A percentile compares a stretch with the other conserved stretches of the same genome.
Conservation (phyloP, 2,113 vertebrate species). For the Mionectes macconnelli region DNA sequence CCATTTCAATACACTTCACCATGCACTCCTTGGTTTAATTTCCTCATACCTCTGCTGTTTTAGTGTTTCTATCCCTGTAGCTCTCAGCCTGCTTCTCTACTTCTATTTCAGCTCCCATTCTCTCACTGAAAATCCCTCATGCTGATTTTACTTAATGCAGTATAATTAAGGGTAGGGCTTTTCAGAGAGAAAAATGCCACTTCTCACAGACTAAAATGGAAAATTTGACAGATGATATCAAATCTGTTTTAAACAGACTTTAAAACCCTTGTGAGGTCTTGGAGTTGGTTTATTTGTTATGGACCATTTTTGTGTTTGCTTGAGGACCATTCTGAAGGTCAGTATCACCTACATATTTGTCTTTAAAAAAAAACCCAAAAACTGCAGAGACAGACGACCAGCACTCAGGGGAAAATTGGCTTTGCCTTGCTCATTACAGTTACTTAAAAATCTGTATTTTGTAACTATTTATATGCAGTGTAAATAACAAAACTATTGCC, state of each 20-base stretch:
- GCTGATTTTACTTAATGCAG: slow-evolving; percentile 41
- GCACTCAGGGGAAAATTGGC: not conserved
- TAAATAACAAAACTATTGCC: not conserved
- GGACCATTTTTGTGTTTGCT: not conserved
- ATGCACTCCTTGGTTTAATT: not conserved
- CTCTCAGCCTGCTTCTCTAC: slow-evolving; percentile 10
- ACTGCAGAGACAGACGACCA: not conserved
- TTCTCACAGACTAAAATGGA: not conserved
- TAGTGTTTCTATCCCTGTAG: not conserved
- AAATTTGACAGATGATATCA: not conserved
- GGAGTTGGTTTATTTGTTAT: not conserved
- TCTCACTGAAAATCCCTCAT: not conserved
- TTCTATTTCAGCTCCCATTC: slow-evolving; percentile 53
- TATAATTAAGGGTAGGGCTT: not conserved
- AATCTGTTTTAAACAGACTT: not conserved
- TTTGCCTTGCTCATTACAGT: not conserved
- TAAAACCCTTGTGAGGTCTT: not conserved
- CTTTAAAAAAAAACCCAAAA: not conserved
- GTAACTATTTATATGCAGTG: not conserved
- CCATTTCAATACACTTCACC: not conserved
- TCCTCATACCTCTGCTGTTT: slow-evolving; percentile 3
- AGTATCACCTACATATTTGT: not conserved
- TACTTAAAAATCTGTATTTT: not conserved
- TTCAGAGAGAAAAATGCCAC: not conserved
- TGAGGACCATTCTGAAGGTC: not conserved